phyloP scores from a whole-genome alignment of 2,797 vertebrate species.

The Crypturellus tataupa region DNA sequence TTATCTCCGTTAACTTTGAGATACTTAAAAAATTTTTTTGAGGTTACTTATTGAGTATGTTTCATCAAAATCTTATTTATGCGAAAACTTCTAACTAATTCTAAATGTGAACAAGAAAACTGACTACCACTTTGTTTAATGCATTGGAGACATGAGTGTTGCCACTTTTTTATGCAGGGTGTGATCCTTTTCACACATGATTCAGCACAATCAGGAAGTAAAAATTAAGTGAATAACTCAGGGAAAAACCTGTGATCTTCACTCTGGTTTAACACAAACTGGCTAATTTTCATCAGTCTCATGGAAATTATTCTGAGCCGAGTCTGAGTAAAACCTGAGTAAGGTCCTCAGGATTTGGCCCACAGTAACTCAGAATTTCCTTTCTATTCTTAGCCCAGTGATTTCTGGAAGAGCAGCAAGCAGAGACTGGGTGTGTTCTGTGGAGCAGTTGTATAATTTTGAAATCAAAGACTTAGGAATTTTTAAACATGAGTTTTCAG shows the following conservation, averaged over 20 bases:
- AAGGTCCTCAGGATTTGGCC: not conserved
- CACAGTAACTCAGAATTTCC: conserved; percentile 14
- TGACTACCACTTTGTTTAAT: not conserved
- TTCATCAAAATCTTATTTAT: not conserved
- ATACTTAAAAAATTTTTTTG: not conserved
- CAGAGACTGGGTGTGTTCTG: not conserved
- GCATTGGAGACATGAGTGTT: not conserved
- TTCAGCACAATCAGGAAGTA: not conserved
- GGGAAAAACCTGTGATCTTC: not conserved
- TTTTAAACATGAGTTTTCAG: not conserved
- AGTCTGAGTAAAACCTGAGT: conserved; percentile 7
- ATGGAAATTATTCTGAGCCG: not conserved
- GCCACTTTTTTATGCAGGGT: not conserved
- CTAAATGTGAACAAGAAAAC: not conserved
- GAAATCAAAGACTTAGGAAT: not conserved
- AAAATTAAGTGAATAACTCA: not conserved
- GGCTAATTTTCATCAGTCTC: not conserved
- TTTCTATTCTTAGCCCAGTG: not conserved
- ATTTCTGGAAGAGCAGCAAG: not conserved
- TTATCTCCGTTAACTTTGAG: not conserved
- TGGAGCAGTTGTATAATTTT: not conserved
- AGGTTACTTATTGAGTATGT: not conserved
- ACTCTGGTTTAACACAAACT: not conserved
- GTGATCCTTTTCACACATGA: not conserved
- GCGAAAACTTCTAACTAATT: not conserved